phyloP scores from a whole-genome alignment of 2,797 vertebrate species.

The Chaetodon trifasciatus region DNA sequence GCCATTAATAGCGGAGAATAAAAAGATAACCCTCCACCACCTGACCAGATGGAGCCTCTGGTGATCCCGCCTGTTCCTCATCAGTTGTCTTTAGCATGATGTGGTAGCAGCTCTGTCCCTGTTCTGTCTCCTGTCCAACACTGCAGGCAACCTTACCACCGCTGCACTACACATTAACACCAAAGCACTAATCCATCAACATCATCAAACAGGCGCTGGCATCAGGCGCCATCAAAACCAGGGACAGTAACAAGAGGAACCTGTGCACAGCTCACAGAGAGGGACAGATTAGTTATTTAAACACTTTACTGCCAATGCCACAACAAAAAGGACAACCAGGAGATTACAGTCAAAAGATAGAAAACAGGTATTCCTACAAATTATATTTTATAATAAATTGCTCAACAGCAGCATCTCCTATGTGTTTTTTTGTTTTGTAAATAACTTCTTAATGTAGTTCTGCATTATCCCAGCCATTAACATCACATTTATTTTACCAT shows the following conservation, averaged over 20 bases:
- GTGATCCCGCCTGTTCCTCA: slow-evolving; percentile 67
- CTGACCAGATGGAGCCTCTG: slow-evolving; percentile 39
- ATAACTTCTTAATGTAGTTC: not conserved
- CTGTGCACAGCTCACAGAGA: slow-evolving; percentile 37
- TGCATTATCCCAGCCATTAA: not conserved
- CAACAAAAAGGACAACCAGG: not conserved
- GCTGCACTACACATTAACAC: slow-evolving; percentile 76
- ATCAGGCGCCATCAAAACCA: slow-evolving; percentile 67
- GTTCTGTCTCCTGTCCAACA: slow-evolving; percentile 59
- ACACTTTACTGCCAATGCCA: not conserved
- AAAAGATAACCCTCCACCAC: slow-evolving; percentile 10
- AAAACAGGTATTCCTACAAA: not conserved
- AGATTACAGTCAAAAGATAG: not conserved
- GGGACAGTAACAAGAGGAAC: slow-evolving; percentile 52
- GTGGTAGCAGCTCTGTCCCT: slow-evolving; percentile 61
- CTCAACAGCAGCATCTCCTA: not conserved
- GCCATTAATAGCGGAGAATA: slow-evolving; percentile 9
- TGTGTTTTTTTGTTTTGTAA: not conserved
- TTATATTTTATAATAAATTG: not conserved
- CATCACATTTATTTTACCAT: not conserved
- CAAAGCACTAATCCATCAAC: slow-evolving; percentile 75
- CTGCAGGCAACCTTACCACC: slow-evolving; percentile 48
- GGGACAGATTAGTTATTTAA: not conserved
- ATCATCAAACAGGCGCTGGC: slow-evolving; percentile 69
- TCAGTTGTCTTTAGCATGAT: slow-evolving; percentile 74